Percentiles rank a stretch among this genome's conserved stretches.
These are phyloP conservation scores for Oryzias javanicus DNA, from an alignment of 2,113 vertebrate species.

Conservation along the genomic window DNA sequence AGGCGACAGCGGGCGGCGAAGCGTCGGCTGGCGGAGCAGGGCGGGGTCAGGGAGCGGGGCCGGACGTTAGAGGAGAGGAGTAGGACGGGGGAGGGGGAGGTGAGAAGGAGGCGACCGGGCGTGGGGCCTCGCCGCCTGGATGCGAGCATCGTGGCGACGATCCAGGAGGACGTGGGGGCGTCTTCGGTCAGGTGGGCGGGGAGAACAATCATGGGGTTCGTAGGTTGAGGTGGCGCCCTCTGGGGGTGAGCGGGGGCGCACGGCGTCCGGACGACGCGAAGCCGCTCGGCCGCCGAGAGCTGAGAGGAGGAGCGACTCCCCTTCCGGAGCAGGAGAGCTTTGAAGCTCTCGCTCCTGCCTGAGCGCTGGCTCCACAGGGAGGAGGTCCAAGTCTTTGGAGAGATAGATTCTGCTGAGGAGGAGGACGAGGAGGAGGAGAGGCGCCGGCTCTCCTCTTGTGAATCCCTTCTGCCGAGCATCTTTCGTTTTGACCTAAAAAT, in stretches of 20 bases:
- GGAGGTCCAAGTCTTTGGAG: constrained; percentile 70
- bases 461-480: constrained; percentile 88
- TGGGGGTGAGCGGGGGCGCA: constrained; percentile 66
- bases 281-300: constrained; percentile 87
- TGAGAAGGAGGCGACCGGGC: constrained; percentile 62
- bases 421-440: constrained; percentile 70
- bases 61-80: constrained; percentile 36
- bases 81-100: constrained; percentile 55
- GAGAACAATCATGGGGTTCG: background rate
- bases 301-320: constrained; percentile 84
- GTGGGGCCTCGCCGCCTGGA: constrained; percentile 9
- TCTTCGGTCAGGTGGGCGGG: constrained; percentile 49
- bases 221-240: constrained; percentile 35
- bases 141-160: constrained; percentile 15
- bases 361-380: constrained; percentile 59
- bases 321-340: constrained; percentile 89
- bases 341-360: constrained; percentile 88
- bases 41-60: constrained; percentile 84
- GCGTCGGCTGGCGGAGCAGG: constrained; percentile 86
- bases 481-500: constrained; percentile 90
- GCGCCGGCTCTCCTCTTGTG: constrained; percentile 75
- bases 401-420: constrained; percentile 75
- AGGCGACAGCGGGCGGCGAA: constrained; percentile 84
- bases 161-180: background rate
- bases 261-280: constrained; percentile 62